Conservation (phyloP, 2,888 invertebrate species). For the Zeuzera pyrina region DNA sequence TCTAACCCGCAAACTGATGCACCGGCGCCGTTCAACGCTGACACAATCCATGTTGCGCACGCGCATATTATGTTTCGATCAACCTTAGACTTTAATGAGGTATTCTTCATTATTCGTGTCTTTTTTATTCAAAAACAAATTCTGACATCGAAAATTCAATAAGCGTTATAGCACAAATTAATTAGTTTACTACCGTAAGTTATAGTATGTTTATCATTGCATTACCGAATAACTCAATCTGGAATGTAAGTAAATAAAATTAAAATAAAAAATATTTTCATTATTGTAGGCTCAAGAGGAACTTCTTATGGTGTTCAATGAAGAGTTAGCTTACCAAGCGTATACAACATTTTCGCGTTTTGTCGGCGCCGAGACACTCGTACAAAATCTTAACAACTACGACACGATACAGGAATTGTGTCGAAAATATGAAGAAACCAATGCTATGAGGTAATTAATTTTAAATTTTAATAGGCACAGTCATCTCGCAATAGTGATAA, state of each 20-base stretch:
- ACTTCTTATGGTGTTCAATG: conserved; percentile 85
- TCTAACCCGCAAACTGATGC: conserved; percentile 4
- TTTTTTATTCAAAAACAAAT: too few relatives aligned
- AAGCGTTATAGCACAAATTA: too few relatives aligned
- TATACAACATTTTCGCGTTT: conserved; percentile 84
- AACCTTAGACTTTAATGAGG: too few relatives aligned
- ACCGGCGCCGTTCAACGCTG: conserved; percentile 27
- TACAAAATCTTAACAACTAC: conserved; percentile 82
- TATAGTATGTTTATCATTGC: too few relatives aligned
- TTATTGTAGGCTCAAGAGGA: conserved; percentile 79
- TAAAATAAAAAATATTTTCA: too few relatives aligned
- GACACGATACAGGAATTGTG: conserved; percentile 85
- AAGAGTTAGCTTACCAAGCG: conserved; percentile 87
- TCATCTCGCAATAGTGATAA: too few relatives aligned
- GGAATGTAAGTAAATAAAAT: too few relatives aligned
- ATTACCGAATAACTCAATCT: too few relatives aligned
- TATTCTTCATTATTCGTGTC: too few relatives aligned
- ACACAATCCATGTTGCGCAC: conserved; percentile 37
- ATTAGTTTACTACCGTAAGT: too few relatives aligned
- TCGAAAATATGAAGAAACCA: conserved; percentile 76
- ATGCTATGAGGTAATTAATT: conserved; percentile 35
- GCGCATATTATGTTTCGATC: too few relatives aligned
- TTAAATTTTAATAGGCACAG: conserved; percentile 20
- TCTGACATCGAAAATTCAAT: too few relatives aligned
- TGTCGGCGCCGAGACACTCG: conserved; percentile 80